A percentile compares a stretch with the other conserved stretches of the same genome.
These are phyloP conservation scores for Tortrix viridana DNA, from an alignment of 2,888 invertebrate genomes.

Conservation along the genomic window DNA sequence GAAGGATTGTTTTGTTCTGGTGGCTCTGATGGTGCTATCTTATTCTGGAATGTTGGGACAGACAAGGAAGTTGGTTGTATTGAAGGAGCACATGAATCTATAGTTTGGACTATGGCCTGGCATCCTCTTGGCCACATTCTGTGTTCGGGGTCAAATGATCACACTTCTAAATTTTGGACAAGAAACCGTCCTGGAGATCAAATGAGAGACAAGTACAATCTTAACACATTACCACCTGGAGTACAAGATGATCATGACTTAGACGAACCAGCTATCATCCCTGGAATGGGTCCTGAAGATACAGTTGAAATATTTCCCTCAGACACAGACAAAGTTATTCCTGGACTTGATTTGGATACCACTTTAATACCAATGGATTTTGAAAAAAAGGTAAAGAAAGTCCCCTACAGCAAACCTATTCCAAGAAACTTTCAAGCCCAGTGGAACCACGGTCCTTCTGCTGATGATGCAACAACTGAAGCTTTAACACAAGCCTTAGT, in stretches of 20 bases:
- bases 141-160: slow-evolving; percentile 99
- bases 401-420: slow-evolving; percentile 98
- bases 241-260: slow-evolving; percentile 81
- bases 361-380: slow-evolving; percentile 86
- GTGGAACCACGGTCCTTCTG: slow-evolving; percentile 92
- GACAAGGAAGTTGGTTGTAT: slow-evolving; percentile 99
- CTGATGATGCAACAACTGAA: slow-evolving; percentile 82
- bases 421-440: slow-evolving; percentile 98
- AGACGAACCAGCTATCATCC: slow-evolving; percentile 93
- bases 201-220: slow-evolving; percentile 98
- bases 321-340: slow-evolving; percentile 87
- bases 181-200: slow-evolving; percentile 98
- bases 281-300: slow-evolving; percentile 99
- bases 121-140: slow-evolving; percentile 99
- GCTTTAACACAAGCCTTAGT: slow-evolving; percentile 88
- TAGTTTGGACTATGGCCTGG: slow-evolving; percentile 99
- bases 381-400: slow-evolving; percentile 90
- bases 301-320: slow-evolving; percentile 90
- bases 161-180: slow-evolving; percentile 99
- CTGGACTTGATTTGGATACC: slow-evolving; percentile 93
- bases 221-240: slow-evolving; percentile 95
- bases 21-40: slow-evolving; percentile 98
- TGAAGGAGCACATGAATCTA: slow-evolving; percentile 99
- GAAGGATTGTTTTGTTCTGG: slow-evolving; percentile 99
- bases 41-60: slow-evolving; percentile 99